Conservation (phyloP, 2,888 invertebrate genomes). For the Drosophila testacea region DNA sequence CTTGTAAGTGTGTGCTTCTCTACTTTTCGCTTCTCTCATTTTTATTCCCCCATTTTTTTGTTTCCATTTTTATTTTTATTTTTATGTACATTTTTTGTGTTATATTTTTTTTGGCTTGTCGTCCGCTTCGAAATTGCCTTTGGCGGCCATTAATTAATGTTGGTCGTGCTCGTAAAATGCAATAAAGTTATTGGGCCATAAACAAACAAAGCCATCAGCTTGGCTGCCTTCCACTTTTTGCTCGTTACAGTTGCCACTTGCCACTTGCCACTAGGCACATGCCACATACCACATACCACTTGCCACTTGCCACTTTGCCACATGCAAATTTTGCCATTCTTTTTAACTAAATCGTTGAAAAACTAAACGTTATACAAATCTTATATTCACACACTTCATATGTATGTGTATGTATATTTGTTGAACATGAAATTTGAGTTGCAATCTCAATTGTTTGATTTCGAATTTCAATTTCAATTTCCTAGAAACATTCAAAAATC, state of each 20-base stretch:
- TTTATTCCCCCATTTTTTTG: neutral
- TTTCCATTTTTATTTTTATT: neutral
- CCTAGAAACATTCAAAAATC: neutral
- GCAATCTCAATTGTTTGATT: neutral
- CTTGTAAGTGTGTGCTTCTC: constrained; percentile 1
- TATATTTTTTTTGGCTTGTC: constrained; percentile 4
- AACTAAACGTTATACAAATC: neutral
- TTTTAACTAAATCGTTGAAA: neutral
- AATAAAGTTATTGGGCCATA: constrained; percentile 53
- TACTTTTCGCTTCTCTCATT: neutral
- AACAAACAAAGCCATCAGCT: constrained; percentile 38
- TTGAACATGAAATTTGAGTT: neutral
- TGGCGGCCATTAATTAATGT: constrained; percentile 51
- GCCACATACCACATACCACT: neutral
- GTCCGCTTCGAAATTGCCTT: constrained; percentile 29
- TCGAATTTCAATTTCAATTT: neutral
- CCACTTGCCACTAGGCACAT: constrained; percentile 15
- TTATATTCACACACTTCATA: neutral
- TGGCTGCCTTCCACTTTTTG: neutral
- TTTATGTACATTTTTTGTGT: neutral
- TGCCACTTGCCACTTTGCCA: neutral
- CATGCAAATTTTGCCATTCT: constrained; percentile 20
- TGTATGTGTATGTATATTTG: neutral
- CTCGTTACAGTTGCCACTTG: constrained; percentile 10
- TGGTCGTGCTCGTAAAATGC: constrained; percentile 49